Evolutionary conservation across 2,797 vertebrate genomes (phyloP).

Genomic region (Chelon labrosus): DNA sequence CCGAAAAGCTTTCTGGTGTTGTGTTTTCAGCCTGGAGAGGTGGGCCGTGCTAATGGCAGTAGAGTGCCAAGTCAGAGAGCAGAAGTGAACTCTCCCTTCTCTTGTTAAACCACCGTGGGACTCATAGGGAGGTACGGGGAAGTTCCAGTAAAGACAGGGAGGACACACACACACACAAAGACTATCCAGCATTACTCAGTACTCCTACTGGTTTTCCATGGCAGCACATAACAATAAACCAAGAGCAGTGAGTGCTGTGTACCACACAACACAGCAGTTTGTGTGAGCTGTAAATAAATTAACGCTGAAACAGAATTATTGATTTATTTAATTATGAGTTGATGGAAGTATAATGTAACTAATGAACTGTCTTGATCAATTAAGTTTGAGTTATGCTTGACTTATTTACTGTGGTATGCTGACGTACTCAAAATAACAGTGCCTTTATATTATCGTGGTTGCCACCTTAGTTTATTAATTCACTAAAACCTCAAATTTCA

Average conservation of each 20-base stretch:
- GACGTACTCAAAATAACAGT: too few relatives aligned
- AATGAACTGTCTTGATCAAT: too few relatives aligned
- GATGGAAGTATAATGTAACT: neutral
- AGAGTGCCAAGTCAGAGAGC: conserved; percentile 70
- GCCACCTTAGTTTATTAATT: neutral
- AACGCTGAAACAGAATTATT: conserved; percentile 23
- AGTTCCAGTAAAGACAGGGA: conserved; percentile 57
- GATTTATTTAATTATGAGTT: conserved; percentile 12
- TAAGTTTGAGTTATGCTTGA: too few relatives aligned
- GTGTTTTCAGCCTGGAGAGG: conserved; percentile 56
- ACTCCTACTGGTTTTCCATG: conserved; percentile 72
- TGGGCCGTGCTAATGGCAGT: conserved; percentile 65
- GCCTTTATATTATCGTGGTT: neutral
- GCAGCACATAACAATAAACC: conserved; percentile 63
- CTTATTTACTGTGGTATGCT: neutral
- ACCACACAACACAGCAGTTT: conserved; percentile 16
- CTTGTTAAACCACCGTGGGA: conserved; percentile 54
- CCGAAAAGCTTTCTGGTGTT: conserved; percentile 74
- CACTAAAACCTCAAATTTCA: neutral
- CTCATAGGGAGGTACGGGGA: conserved; percentile 47
- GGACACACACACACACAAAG: conserved; percentile 23
- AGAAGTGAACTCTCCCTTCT: conserved; percentile 60
- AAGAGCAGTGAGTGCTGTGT: conserved; percentile 44
- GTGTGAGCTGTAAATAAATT: conserved; percentile 28
- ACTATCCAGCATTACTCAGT: conserved; percentile 62